These are phyloP conservation scores for Formica selysi DNA, from an alignment of 1,140 invertebrate species.

Conservation along the genomic window DNA sequence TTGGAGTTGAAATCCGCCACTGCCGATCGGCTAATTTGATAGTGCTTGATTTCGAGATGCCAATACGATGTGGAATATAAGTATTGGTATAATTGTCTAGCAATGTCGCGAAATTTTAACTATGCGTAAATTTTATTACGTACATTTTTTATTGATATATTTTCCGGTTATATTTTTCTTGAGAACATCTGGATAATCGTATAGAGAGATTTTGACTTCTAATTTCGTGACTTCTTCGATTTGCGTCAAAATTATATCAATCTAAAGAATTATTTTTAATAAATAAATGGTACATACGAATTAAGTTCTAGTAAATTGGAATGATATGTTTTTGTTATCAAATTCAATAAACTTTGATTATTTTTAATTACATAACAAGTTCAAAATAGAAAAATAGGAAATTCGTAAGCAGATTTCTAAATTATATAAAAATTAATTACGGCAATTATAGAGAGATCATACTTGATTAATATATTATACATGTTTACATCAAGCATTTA, in stretches of 20 bases:
- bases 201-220: slow-evolving; percentile 1
- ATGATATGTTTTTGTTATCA: neutral
- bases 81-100: neutral
- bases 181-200: slow-evolving; percentile 31
- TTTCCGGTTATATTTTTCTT: slow-evolving; percentile 12
- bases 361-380: neutral
- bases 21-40: slow-evolving; percentile 2
- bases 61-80: slow-evolving; percentile 23
- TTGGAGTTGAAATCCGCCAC: neutral
- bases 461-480: too few relatives aligned
- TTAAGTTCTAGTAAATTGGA: neutral
- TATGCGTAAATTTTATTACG: slow-evolving; percentile 27
- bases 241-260: neutral
- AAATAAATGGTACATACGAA: neutral
- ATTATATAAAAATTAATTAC: too few relatives aligned
- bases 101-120: slow-evolving; percentile 39
- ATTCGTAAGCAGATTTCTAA: too few relatives aligned
- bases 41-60: slow-evolving; percentile 23
- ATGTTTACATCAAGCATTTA: too few relatives aligned
- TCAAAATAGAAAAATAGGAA: neutral
- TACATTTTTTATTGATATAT: slow-evolving; percentile 22
- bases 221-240: neutral
- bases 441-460: too few relatives aligned
- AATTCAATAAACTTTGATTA: neutral
- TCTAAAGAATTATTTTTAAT: neutral